Base-by-base conservation (phyloP, 2,888 invertebrate species). In the Drosophila subquinaria region DNA sequence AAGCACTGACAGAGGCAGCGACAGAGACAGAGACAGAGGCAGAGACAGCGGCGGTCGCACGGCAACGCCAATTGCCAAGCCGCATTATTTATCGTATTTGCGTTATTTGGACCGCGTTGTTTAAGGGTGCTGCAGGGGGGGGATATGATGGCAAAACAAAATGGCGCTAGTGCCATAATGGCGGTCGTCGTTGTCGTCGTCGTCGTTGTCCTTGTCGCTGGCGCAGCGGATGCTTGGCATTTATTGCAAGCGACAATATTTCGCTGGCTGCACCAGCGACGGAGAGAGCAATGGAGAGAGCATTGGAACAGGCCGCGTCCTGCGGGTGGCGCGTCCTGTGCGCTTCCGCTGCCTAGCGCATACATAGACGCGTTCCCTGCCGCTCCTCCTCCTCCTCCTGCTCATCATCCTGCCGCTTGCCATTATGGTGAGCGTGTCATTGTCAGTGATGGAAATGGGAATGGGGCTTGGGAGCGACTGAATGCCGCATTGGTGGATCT, bases 191-290 rank as follows among this genome's bases (percentile, higher is more conserved):
- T 60, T 60, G 79, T 60, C 63, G 66, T 66, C 66, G 64, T 64
- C 60, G 78, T 47, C 72, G 72, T 71, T 51, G 69, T 66, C 70
- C 67, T 67, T 68, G 76, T 69, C 66, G 69, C 53, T 79, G 88
- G 79, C 82, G 81, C 88, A 85, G 74, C 85, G 88, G 86, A 89
- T 84, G 88, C 76, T 84, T 86, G 86, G 84, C 88, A 88, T 89
- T 88, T 88, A 89, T 87, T 82, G 82, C 88, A 77, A 82, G 86
- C 88, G 88, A 88, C 88, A 89, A 88, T 86, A 86, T 86, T 88
- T 86, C 73, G 83, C 83, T 83, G 60, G 63, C 71, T 75, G 76
- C 75, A 75, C 38, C 71, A 50, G 70, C 75, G 43, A 55, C 10
- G 23, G 13, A 50, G 70, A 27, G 27, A 27, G 27, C 75, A 40